These are phyloP conservation scores for Physella acuta DNA, from an alignment of 1,140 invertebrate species.

Conservation along the genomic window DNA sequence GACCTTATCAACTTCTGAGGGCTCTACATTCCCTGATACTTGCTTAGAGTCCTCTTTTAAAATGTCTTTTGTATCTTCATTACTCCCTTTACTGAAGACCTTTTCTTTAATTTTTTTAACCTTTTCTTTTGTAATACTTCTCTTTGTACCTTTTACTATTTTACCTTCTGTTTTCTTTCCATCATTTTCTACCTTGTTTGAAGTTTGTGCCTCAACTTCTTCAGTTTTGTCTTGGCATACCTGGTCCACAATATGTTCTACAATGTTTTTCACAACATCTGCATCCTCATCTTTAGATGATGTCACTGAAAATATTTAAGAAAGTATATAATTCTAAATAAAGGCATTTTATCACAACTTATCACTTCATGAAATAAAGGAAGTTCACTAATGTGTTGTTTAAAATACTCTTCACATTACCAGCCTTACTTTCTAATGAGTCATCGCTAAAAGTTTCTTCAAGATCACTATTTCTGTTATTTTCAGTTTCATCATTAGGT, in stretches of 20 bases:
- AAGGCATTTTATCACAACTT: not conserved
- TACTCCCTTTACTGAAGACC: not conserved
- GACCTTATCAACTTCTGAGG: too few species aligned
- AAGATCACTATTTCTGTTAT: too few species aligned
- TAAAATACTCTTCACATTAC: not conserved
- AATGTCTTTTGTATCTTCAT: not conserved
- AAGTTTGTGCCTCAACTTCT: not conserved
- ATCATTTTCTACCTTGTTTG: not conserved
- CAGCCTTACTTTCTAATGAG: not conserved
- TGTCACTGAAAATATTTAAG: not conserved
- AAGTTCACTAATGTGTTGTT: not conserved
- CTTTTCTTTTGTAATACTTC: not conserved
- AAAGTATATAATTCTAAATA: not conserved
- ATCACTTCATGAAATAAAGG: not conserved
- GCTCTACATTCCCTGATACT: too few species aligned
- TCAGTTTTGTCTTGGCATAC: not conserved
- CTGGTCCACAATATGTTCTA: not conserved
- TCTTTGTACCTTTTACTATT: not conserved
- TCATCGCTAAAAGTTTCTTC: not conserved
- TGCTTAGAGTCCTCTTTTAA: too few species aligned
- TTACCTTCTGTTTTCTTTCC: conserved; percentile 2
- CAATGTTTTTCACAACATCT: not conserved
- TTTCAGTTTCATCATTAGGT: too few species aligned
- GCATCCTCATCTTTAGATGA: not conserved
- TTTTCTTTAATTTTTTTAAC: not conserved